phyloP scores from a whole-genome alignment of 2,797 vertebrate genomes.

The Catamblyrhynchus diadema region DNA sequence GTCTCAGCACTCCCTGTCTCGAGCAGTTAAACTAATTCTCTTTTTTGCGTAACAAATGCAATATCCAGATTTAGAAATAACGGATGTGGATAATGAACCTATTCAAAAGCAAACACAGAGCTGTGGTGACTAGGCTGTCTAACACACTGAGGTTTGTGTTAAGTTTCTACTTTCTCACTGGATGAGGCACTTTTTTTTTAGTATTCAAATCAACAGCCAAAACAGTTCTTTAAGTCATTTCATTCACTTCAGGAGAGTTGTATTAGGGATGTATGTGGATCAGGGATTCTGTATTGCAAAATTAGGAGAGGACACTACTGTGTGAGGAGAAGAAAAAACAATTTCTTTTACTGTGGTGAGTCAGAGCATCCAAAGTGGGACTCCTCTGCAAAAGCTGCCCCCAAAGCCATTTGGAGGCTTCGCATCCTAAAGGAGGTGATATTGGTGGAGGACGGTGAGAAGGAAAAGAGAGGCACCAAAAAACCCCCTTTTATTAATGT shows the following conservation, averaged over 20 bases:
- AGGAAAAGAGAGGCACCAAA: neutral
- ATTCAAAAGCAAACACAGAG: conserved; percentile 18
- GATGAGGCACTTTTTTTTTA: neutral
- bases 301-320: neutral
- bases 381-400: neutral
- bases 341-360: neutral
- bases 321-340: neutral
- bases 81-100: neutral
- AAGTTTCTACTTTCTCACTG: neutral
- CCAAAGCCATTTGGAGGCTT: neutral
- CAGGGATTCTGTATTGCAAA: neutral
- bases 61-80: neutral
- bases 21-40: neutral
- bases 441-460: neutral
- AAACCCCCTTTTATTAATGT: rapidly evolving
- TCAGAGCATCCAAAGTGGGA: neutral
- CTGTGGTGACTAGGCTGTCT: neutral
- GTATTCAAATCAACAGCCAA: neutral
- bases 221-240: neutral
- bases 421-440: neutral
- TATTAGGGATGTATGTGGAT: neutral
- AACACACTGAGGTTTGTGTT: neutral
- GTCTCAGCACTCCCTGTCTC: neutral
- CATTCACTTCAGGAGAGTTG: neutral
- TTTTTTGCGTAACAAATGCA: neutral